phyloP scores from a whole-genome alignment of 2,113 vertebrate genomes.

The Amphiprion ocellaris region DNA sequence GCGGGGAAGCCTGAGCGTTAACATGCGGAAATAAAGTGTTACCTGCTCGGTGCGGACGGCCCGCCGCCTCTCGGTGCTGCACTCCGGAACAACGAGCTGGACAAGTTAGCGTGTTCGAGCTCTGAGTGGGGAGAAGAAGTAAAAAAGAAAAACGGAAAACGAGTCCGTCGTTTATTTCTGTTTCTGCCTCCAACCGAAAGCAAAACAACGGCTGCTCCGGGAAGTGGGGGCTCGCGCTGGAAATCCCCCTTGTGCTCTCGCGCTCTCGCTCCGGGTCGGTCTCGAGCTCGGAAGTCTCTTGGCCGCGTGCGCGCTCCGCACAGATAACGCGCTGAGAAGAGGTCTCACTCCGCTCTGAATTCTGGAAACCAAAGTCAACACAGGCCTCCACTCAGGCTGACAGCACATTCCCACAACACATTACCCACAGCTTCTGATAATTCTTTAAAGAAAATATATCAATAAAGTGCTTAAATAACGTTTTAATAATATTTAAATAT shows the following conservation, averaged over 20 bases:
- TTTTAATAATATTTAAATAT: too few relatives aligned
- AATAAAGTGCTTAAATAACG: too few relatives aligned
- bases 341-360: slow-evolving; percentile 34
- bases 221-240: slow-evolving; percentile 88
- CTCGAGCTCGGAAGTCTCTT: slow-evolving; percentile 55
- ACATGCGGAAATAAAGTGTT: slow-evolving; percentile 73
- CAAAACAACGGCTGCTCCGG: slow-evolving; percentile 89
- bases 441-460: too few relatives aligned
- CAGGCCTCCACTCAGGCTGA: too few relatives aligned
- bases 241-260: slow-evolving; percentile 86
- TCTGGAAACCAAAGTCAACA: background rate
- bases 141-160: slow-evolving; percentile 83
- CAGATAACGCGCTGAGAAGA: background rate
- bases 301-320: slow-evolving; percentile 43
- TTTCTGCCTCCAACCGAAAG: slow-evolving; percentile 93
- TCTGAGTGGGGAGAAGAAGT: slow-evolving; percentile 28
- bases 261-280: slow-evolving; percentile 34
- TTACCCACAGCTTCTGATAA: too few relatives aligned
- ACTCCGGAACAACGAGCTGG: background rate
- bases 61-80: slow-evolving; percentile 36
- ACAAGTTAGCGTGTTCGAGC: slow-evolving; percentile 7
- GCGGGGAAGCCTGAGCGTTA: slow-evolving; percentile 39
- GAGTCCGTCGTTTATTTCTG: slow-evolving; percentile 74
- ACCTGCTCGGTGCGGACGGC: slow-evolving; percentile 67
- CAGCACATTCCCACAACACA: too few relatives aligned